phyloP scores from a whole-genome alignment of 2,113 vertebrate genomes.

The Ophthalmolycus amberensis region DNA sequence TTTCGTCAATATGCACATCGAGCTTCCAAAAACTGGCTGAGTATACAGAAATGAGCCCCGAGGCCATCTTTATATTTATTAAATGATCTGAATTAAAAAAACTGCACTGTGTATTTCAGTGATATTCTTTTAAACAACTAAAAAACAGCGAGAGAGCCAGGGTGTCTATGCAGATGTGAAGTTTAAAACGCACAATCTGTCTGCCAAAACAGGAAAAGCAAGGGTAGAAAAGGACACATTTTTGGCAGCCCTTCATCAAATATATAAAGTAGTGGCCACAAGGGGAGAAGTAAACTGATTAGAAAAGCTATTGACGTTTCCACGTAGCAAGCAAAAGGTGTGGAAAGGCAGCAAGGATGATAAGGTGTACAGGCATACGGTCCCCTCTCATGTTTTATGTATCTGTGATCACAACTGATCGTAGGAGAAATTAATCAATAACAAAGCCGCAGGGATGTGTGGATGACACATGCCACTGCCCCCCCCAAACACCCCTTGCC shows the following conservation, averaged over 20 bases:
- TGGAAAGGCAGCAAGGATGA: constrained; percentile 66
- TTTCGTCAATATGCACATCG: not conserved
- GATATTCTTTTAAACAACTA: constrained; percentile 33
- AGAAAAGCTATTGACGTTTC: constrained; percentile 84
- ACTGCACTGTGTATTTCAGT: not conserved
- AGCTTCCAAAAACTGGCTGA: constrained; percentile 9
- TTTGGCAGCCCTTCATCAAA: constrained; percentile 83
- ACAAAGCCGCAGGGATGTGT: constrained; percentile 72
- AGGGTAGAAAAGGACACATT: constrained; percentile 78
- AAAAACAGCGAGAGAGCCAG: constrained; percentile 25
- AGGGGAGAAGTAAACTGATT: constrained; percentile 84
- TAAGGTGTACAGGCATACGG: constrained; percentile 79
- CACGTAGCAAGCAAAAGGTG: constrained; percentile 72
- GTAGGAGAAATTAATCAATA: constrained; percentile 86
- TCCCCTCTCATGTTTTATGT: constrained; percentile 84
- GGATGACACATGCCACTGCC: constrained; percentile 74
- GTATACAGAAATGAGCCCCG: constrained; percentile 5
- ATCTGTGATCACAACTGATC: constrained; percentile 84
- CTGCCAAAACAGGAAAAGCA: constrained; percentile 67
- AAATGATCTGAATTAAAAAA: constrained; percentile 17
- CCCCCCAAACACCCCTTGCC: constrained; percentile 33
- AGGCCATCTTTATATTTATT: not conserved
- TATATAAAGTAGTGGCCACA: constrained; percentile 78
- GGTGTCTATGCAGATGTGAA: constrained; percentile 52
- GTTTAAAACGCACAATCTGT: constrained; percentile 53